Evolutionary conservation across 2,888 invertebrate species (phyloP).

Genomic region (Agonopterix subpropinquella): DNA sequence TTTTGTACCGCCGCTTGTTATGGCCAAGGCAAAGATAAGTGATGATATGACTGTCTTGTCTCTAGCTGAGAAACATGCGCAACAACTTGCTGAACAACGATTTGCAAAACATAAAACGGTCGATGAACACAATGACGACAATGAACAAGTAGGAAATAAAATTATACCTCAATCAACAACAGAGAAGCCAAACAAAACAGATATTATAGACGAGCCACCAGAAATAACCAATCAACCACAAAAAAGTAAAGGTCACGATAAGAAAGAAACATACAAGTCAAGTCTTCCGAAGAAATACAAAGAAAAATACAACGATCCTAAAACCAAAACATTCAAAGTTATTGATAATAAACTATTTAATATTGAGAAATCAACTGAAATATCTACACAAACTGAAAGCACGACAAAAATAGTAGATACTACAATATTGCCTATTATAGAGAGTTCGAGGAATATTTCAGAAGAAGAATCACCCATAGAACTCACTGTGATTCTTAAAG

Average conservation of each 20-base stretch:
- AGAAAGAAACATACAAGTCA: conserved; percentile 39
- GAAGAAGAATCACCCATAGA: conserved; percentile 43
- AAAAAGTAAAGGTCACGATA: conserved; percentile 23
- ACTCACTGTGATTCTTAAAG: conserved; percentile 54
- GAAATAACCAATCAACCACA: conserved; percentile 17
- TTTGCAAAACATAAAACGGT: conserved; percentile 26
- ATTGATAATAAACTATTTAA: conserved; percentile 22
- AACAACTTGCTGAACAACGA: conserved; percentile 54
- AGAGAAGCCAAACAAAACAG: conserved; percentile 15
- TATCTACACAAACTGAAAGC: conserved; percentile 14
- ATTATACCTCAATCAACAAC: conserved; percentile 18
- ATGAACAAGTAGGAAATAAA: conserved; percentile 1
- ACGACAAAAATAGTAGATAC: conserved; percentile 14
- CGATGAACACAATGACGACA: conserved; percentile 18
- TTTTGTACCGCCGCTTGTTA: conserved; percentile 68
- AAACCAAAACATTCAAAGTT: conserved; percentile 33
- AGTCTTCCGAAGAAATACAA: conserved; percentile 54
- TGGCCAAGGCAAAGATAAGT: conserved; percentile 68
- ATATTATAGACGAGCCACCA: conserved; percentile 18
- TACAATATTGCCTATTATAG: conserved; percentile 7
- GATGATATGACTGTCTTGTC: conserved; percentile 70
- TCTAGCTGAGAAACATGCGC: conserved; percentile 64
- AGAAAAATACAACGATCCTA: conserved; percentile 40
- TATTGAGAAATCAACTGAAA: conserved; percentile 22
- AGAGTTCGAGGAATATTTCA: not conserved